Percentiles rank a stretch among this genome's conserved stretches.
phyloP scores from a whole-genome alignment of 2,113 vertebrate species.

The Bubo bubo region DNA sequence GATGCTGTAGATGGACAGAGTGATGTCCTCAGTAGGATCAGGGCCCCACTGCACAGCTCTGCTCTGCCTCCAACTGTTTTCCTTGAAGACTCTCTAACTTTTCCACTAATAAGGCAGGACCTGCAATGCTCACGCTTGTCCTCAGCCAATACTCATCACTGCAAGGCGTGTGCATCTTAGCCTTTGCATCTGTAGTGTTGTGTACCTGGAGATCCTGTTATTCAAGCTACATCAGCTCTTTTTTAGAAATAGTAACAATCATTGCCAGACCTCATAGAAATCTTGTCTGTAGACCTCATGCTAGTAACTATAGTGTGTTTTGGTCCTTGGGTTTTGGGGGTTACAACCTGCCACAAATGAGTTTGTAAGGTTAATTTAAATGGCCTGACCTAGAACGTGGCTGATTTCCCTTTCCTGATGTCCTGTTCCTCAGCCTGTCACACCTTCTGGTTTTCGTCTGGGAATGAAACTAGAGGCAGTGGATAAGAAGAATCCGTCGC shows the following conservation, averaged over 20 bases:
- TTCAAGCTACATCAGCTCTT: not conserved
- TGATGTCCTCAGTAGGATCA: not conserved
- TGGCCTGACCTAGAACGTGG: not conserved
- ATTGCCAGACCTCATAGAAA: not conserved
- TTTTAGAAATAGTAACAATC: not conserved
- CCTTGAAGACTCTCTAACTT: not conserved
- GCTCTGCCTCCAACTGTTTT: not conserved
- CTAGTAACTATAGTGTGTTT: fast-evolving
- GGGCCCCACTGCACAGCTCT: not conserved
- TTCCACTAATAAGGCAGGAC: not conserved
- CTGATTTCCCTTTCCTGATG: not conserved
- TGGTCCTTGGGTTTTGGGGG: not conserved
- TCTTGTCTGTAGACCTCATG: not conserved
- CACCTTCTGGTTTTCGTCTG: conserved; percentile 86
- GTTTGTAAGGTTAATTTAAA: not conserved
- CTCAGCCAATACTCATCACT: not conserved
- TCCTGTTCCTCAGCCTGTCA: conserved; percentile 78
- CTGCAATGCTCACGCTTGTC: not conserved
- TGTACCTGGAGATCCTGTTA: not conserved
- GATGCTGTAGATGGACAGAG: not conserved
- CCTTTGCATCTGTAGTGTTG: not conserved
- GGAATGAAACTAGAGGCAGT: conserved; percentile 93
- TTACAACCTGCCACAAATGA: not conserved
- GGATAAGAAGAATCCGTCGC: conserved; percentile 85
- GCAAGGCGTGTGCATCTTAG: not conserved